Base-by-base conservation (phyloP, 1,140 invertebrate species). In the Probaryconus sp. region DNA sequence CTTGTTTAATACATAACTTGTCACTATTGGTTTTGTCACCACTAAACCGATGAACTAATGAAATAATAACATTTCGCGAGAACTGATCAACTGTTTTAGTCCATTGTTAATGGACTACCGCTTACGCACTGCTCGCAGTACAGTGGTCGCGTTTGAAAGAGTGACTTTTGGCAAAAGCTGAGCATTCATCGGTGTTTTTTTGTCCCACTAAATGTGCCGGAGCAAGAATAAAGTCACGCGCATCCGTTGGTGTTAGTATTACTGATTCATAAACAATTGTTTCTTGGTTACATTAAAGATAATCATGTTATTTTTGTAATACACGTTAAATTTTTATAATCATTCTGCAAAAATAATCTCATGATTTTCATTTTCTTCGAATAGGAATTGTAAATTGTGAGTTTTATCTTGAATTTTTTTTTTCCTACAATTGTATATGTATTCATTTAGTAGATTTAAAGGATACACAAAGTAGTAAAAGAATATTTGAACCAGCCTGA, bases 141-240 rank as follows among this genome's bases (percentile, higher is more conserved):
- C 63, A 43, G 63, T 72, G 64, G 53, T 64, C 60, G 70, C 76
- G 72, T 37, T 64, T 67, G 64, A 65, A 47, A 68, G 73, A 79
- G 77, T 76, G 50, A 60, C 67, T 83, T 71, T 82, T 80, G 78
- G 75, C 80, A 78, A 76, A 69, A 71, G 80, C 71, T 61, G 65
- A 60, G 50, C 53, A 79, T 56, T 68, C 64, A 51, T 68, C 26
- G 51, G 71, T 47, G 40, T 38, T 69, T 65, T 75, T 45, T 60
- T 72, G 43, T 53, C 42, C 30, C 26, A 9, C 30, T 51, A 65
- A 53, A 42, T 56, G 20, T 42, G 53, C 45, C 20, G 45, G 21
- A 58, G 20, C 51, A 30, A 24, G 38, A 65, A 45, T 45, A 48
- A 37, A 71, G 61, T 51, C 47, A 21, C 33, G 50, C 35, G 63